Evolutionary conservation across 2,888 invertebrate species (phyloP).

Genomic region (Caenorhabditis afra): DNA sequence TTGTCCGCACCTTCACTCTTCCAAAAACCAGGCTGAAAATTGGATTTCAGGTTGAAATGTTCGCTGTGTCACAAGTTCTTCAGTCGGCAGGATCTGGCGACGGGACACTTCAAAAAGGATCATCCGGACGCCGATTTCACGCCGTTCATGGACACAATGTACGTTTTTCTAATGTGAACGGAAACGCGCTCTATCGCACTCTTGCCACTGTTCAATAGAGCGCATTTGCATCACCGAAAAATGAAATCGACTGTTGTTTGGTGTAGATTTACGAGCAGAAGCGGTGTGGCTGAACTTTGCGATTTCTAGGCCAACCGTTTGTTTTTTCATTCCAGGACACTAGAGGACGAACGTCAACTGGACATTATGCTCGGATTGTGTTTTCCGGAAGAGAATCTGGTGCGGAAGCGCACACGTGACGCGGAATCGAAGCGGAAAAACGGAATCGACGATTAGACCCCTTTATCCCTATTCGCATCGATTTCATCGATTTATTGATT

Average conservation of each 20-base stretch:
- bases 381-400: slow-evolving; percentile 48
- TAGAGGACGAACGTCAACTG: slow-evolving; percentile 47
- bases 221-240: background rate
- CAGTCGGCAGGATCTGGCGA: slow-evolving; percentile 57
- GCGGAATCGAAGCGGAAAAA: slow-evolving; percentile 17
- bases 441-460: background rate
- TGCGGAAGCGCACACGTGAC: slow-evolving; percentile 27
- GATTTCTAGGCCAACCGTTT: too few species aligned
- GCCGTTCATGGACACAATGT: slow-evolving; percentile 60
- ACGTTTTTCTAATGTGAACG: slow-evolving; percentile 16
- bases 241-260: background rate
- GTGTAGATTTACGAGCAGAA: too few species aligned
- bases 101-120: slow-evolving; percentile 57
- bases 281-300: too few species aligned
- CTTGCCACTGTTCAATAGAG: too few species aligned
- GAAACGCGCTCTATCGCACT: too few species aligned
- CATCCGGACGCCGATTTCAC: slow-evolving; percentile 47
- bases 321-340: slow-evolving; percentile 37
- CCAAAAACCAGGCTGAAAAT: background rate
- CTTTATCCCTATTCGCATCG: too few species aligned
- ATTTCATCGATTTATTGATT: background rate
- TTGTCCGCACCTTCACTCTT: too few species aligned
- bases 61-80: slow-evolving; percentile 57
- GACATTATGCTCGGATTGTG: slow-evolving; percentile 48
- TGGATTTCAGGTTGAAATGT: slow-evolving; percentile 50